Evolutionary conservation across 2,797 vertebrate genomes (phyloP).

Genomic region (Dallia pectoralis): DNA sequence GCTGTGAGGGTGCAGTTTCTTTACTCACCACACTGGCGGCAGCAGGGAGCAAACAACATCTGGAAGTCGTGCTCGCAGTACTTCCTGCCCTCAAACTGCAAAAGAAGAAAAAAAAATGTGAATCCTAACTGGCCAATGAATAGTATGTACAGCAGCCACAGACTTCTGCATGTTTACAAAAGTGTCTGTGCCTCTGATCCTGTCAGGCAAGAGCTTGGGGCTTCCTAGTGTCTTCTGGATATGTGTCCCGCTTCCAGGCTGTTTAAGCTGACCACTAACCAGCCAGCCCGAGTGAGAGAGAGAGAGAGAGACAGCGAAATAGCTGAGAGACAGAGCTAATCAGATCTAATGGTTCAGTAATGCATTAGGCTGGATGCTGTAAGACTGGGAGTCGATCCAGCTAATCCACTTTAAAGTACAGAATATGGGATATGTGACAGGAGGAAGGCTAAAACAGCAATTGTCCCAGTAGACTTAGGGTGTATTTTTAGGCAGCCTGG

Average conservation of each 20-base stretch:
- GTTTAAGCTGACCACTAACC: constrained; percentile 2
- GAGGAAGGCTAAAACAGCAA: background rate
- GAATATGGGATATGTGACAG: background rate
- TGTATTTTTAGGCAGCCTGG: background rate
- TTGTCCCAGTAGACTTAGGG: background rate
- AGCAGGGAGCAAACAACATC: constrained; percentile 91
- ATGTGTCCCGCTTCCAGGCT: constrained; percentile 34
- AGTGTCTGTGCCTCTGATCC: constrained; percentile 16
- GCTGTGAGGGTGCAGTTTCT: background rate
- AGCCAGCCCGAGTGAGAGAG: constrained; percentile 30
- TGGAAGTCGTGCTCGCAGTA: constrained; percentile 92
- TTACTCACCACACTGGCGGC: constrained; percentile 86
- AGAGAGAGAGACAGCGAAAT: constrained; percentile 20
- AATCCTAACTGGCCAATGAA: background rate
- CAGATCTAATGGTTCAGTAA: constrained; percentile 32
- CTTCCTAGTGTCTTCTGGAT: constrained; percentile 16
- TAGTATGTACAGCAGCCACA: background rate
- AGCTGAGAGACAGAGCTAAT: background rate
- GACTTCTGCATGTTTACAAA: background rate
- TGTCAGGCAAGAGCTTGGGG: constrained; percentile 12
- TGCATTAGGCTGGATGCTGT: constrained; percentile 22
- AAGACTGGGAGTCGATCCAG: constrained; percentile 14
- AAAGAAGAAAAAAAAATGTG: constrained; percentile 24
- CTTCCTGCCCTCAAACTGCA: constrained; percentile 88
- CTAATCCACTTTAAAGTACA: background rate